These are phyloP conservation scores for Babylonia areolata DNA, from an alignment of 1,140 invertebrate species.

Conservation along the genomic window DNA sequence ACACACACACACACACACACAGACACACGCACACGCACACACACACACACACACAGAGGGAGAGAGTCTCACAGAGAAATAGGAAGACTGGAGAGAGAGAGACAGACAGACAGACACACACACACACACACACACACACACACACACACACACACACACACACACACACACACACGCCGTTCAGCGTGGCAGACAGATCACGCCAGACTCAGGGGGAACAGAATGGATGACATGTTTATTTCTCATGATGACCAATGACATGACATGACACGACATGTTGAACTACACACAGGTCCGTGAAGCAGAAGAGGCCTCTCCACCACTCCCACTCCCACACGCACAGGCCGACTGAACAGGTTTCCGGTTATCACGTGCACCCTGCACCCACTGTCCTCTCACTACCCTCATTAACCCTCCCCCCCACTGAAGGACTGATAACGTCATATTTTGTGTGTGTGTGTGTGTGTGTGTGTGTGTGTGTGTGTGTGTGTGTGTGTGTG, in stretches of 20 bases:
- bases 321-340: too few relatives aligned
- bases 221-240: not conserved
- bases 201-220: not conserved
- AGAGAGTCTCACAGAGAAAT: not conserved
- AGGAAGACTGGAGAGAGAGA: not conserved
- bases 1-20: not conserved
- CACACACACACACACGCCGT: too few relatives aligned
- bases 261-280: not conserved
- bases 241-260: not conserved
- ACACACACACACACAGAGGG: not conserved
- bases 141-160: too few relatives aligned
- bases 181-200: not conserved
- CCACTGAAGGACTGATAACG: too few relatives aligned
- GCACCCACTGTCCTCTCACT: too few relatives aligned
- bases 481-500: too few relatives aligned
- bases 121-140: not conserved
- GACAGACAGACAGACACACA: not conserved
- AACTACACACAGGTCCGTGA: not conserved
- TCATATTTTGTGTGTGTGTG: too few relatives aligned
- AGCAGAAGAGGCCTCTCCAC: not conserved
- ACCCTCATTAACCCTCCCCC: too few relatives aligned
- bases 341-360: too few relatives aligned
- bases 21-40: not conserved
- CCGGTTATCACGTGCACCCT: too few relatives aligned
- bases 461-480: too few relatives aligned